A percentile compares a stretch with the other conserved stretches of the same genome.
These are phyloP conservation scores for Hymenopus coronatus DNA, from an alignment of 2,888 invertebrate genomes.

Conservation along the genomic window DNA sequence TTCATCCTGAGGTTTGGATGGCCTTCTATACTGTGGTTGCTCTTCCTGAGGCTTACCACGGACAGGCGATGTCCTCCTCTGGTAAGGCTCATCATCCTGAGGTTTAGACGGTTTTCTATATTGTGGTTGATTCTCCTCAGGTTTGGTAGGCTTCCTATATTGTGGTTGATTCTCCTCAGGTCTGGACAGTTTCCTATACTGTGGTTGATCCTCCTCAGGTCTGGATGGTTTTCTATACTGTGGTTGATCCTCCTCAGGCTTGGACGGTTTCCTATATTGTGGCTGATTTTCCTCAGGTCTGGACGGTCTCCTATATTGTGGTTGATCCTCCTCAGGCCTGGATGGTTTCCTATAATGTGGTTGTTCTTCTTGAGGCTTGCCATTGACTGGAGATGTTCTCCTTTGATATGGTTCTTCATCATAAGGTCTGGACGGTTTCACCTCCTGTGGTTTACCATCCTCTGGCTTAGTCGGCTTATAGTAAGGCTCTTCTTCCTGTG, in stretches of 20 bases:
- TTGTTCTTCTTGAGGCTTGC: background rate
- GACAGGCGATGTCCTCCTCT: background rate
- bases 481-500: background rate
- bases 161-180: background rate
- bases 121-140: background rate
- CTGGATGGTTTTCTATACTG: background rate
- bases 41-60: no score
- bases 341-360: background rate
- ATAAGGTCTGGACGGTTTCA: background rate
- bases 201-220: background rate
- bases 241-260: background rate
- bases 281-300: background rate
- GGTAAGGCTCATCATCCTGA: background rate
- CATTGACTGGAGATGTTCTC: background rate
- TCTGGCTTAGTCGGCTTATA: background rate
- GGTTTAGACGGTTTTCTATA: background rate
- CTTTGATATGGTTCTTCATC: background rate
- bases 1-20: background rate
- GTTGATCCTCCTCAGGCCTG: background rate
- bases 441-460: background rate
- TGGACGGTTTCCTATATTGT: background rate
- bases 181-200: background rate
- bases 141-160: background rate
- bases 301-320: background rate
- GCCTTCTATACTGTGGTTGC: background rate